These are phyloP conservation scores for Thunnus maccoyii DNA, from an alignment of 2,113 vertebrate species.

Conservation along the genomic window DNA sequence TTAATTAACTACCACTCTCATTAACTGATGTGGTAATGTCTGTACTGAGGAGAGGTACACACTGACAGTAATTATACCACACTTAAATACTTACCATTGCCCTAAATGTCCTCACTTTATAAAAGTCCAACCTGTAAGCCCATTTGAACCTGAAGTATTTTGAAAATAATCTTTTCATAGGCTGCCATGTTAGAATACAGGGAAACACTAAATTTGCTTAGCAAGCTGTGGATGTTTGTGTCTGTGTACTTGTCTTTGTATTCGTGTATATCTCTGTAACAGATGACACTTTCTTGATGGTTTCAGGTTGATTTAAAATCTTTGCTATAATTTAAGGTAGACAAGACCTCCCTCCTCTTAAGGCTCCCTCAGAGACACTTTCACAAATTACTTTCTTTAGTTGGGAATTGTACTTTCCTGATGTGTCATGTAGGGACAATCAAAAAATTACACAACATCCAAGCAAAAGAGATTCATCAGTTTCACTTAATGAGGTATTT, in stretches of 20 bases:
- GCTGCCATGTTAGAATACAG: background rate
- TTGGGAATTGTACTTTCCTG: background rate
- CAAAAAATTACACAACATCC: background rate
- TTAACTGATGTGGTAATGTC: too few species aligned
- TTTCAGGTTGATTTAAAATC: constrained; percentile 9
- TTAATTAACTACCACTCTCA: too few species aligned
- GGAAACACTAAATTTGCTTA: constrained; percentile 62
- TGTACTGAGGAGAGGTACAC: too few species aligned
- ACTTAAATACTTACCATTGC: background rate
- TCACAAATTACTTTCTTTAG: background rate
- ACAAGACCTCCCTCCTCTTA: background rate
- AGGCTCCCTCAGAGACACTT: constrained; percentile 1
- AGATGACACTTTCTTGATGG: background rate
- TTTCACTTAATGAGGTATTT: constrained; percentile 11
- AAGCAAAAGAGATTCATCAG: background rate
- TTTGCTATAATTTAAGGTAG: background rate
- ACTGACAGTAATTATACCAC: background rate
- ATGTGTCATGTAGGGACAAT: background rate
- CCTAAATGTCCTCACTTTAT: too few species aligned
- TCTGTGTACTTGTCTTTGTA: constrained; percentile 36
- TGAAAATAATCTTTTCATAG: too few species aligned
- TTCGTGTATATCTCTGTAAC: constrained; percentile 38
- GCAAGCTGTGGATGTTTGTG: constrained; percentile 37
- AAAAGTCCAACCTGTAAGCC: too few species aligned
- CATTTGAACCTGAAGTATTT: too few species aligned